These are phyloP conservation scores for Taeniopygia guttata DNA, from an alignment of 2,797 vertebrate genomes.

Conservation along the genomic window DNA sequence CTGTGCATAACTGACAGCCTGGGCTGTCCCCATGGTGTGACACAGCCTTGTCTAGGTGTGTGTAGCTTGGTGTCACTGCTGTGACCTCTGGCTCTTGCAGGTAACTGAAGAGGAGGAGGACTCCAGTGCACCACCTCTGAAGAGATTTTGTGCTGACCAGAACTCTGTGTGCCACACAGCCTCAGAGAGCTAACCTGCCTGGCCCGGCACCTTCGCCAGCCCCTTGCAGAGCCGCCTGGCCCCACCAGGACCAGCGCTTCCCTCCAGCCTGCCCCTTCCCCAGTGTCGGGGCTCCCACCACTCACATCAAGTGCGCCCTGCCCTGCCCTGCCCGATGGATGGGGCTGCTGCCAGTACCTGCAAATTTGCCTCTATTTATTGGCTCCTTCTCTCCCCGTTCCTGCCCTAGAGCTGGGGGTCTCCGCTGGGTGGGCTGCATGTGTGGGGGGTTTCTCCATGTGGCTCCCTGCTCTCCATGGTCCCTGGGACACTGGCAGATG, in stretches of 20 bases:
- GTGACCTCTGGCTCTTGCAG: slow-evolving; percentile 10
- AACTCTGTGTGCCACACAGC: slow-evolving; percentile 76
- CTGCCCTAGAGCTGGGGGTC: not conserved
- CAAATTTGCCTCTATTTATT: slow-evolving; percentile 61
- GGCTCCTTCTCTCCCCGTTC: slow-evolving; percentile 30
- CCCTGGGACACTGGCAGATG: not conserved
- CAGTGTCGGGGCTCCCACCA: not conserved
- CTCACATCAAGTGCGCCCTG: not conserved
- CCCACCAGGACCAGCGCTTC: not conserved
- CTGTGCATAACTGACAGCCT: not conserved
- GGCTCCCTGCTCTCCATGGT: not conserved
- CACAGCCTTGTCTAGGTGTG: not conserved
- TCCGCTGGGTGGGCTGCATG: not conserved
- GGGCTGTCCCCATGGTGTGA: rapidly evolving
- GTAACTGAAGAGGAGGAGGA: slow-evolving; percentile 83
- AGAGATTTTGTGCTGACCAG: slow-evolving; percentile 92
- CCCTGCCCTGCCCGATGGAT: not conserved
- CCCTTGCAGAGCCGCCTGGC: slow-evolving; percentile 36
- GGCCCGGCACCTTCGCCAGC: not conserved
- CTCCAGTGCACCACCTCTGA: slow-evolving; percentile 87
- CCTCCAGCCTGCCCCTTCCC: slow-evolving; percentile 5
- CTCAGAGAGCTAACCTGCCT: slow-evolving; percentile 82
- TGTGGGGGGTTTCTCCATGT: rapidly evolving
- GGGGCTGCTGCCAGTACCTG: slow-evolving; percentile 18
- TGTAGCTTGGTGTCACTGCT: rapidly evolving